Evolutionary conservation across 2,113 vertebrate species (phyloP), one percentile per base, ranked within the genome.

Genomic region (Macaca nemestrina): DNA sequence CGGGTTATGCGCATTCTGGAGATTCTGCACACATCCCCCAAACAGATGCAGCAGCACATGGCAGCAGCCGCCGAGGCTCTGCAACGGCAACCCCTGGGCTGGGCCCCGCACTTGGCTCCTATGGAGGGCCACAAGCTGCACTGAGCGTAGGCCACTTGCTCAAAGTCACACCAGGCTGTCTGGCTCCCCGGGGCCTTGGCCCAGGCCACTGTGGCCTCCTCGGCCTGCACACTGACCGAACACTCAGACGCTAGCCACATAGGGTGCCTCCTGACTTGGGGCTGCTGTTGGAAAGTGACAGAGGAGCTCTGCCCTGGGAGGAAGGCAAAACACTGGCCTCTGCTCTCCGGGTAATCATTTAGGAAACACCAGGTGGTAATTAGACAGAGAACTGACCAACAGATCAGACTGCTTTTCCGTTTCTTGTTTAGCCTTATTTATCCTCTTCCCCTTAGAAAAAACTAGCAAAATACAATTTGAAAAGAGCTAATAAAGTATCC

Each of bases 211-310:
- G 18, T 16, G 45, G 16, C 8, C 2, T 27, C 18, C 70, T 72
- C 22, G 22, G 55, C 23, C 12, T 35, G 1, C 5, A 22, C 8
- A 35, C 35, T 67, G 32, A 45, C 11, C 8, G 32, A 73, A 12
- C 1, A 32, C 20, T 17, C 18, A 6, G 22, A 32, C 0, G 0
- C 3, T 16, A 59, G 35, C 88, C 9, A 11, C 2, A 2, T 38
- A 22, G 55, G 18, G 38, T 22, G 9, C 12, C n/a, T 0, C 32
- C 13, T 14, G 43, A 35, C 9, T 12, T 43, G 48, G 2, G 7
- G 2, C 23, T 30, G 2, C 61, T 64, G 61, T 64, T 64, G 61
- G 27, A 14, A 64, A 32, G 61, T 14, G 61, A 64, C 27, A 64
- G 61, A 64, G 61, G 13, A 30, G 9, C 64, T n/a, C 35, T 82